These are phyloP conservation scores for Austrofundulus limnaeus DNA, from an alignment of 2,113 vertebrate genomes.

Conservation along the genomic window DNA sequence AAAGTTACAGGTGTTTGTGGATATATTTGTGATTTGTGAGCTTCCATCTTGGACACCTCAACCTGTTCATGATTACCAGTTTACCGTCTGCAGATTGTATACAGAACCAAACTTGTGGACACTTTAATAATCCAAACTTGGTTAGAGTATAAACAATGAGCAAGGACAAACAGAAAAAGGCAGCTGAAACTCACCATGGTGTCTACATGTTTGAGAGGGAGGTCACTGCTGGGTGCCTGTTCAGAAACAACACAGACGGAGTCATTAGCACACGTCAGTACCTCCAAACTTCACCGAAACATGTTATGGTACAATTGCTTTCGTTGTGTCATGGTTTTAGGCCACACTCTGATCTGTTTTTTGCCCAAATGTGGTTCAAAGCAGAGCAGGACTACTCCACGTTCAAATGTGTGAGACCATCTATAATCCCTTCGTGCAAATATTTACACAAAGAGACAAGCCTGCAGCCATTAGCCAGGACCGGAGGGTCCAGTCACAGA, in stretches of 20 bases:
- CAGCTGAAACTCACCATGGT: slow-evolving; percentile 79
- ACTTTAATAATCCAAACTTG: background rate
- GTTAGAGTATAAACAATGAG: background rate
- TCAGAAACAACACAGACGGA: slow-evolving; percentile 49
- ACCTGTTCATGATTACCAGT: no score
- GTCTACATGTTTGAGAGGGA: slow-evolving; percentile 84
- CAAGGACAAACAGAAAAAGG: background rate
- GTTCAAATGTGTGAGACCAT: slow-evolving; percentile 58
- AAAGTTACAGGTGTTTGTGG: no score
- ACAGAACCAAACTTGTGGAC: slow-evolving; percentile 2
- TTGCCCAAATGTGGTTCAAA: slow-evolving; percentile 71
- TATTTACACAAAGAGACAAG: slow-evolving; percentile 72
- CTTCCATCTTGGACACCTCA: no score
- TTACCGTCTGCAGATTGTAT: no score
- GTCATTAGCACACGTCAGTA: slow-evolving; percentile 19
- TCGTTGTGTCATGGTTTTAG: background rate
- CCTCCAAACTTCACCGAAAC: background rate
- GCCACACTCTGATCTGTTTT: slow-evolving; percentile 43
- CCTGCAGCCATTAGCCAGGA: slow-evolving; percentile 62
- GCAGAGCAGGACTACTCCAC: slow-evolving; percentile 50
- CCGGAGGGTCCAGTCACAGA: slow-evolving; percentile 38
- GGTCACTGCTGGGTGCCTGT: slow-evolving; percentile 79
- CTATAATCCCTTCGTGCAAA: slow-evolving; percentile 64
- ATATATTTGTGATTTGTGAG: no score
- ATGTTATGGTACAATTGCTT: background rate